Evolutionary conservation across 2,888 invertebrate species (phyloP).

Genomic region (Melanostoma mellinum): DNA sequence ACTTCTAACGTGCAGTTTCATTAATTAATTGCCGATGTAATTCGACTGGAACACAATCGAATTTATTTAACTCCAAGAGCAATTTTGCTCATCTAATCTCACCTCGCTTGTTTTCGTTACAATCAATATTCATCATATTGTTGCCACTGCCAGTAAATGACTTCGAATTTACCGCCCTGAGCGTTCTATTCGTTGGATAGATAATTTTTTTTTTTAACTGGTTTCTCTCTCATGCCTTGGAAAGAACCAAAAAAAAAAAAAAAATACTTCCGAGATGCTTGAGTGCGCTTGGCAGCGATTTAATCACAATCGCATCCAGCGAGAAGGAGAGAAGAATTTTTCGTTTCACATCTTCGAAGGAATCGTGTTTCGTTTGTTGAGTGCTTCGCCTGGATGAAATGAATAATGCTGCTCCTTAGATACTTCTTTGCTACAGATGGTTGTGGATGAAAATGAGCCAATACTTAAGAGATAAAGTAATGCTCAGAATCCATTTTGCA

Average conservation of each 20-base stretch:
- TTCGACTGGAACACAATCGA: constrained; percentile 46
- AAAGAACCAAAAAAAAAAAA: constrained; percentile 7
- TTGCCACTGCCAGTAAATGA: constrained; percentile 24
- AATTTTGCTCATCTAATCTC: constrained; percentile 5
- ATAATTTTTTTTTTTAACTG: constrained; percentile 48
- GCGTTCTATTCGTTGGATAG: constrained; percentile 27
- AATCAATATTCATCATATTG: constrained; percentile 43
- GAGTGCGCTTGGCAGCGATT: constrained; percentile 53
- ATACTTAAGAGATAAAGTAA: too few relatives aligned
- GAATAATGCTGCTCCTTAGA: neutral
- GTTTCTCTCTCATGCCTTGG: constrained; percentile 15
- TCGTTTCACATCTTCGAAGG: neutral
- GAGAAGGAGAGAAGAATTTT: constrained; percentile 12
- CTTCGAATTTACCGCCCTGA: constrained; percentile 30
- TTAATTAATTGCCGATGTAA: constrained; percentile 49
- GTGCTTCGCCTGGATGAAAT: constrained; percentile 20
- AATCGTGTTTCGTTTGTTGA: neutral
- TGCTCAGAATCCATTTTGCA: too few relatives aligned
- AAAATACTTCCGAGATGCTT: constrained; percentile 52
- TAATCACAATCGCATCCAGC: constrained; percentile 36
- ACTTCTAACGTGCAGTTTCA: constrained; percentile 38
- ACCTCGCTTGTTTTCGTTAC: neutral
- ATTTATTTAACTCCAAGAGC: constrained; percentile 38
- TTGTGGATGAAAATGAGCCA: neutral
- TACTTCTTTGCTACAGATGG: neutral